Percentiles rank a stretch among this genome's conserved stretches.
Conservation (phyloP, 2,888 invertebrate species). For the Metalampra italica region DNA sequence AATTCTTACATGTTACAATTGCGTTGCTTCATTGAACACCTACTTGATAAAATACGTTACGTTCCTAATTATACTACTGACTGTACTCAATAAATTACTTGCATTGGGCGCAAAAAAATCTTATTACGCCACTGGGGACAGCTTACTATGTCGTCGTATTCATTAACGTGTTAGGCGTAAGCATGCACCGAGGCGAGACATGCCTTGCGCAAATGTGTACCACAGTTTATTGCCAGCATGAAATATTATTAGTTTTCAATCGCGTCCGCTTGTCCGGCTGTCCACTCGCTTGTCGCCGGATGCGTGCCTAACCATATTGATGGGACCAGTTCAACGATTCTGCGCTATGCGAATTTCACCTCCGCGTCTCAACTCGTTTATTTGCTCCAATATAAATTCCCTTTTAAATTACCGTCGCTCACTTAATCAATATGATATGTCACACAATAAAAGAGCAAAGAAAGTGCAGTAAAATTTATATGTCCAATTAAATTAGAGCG, state of each 20-base stretch:
- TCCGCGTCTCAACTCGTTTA: constrained; percentile 29
- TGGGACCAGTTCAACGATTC: constrained; percentile 45
- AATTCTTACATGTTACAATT: no score
- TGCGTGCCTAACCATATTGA: constrained; percentile 58
- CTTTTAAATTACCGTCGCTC: constrained; percentile 29
- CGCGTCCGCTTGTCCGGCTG: constrained; percentile 52
- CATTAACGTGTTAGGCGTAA: constrained; percentile 28
- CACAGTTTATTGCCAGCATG: constrained; percentile 42
- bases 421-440: constrained; percentile 30
- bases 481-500: constrained; percentile 61
- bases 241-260: constrained; percentile 61
- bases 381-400: constrained; percentile 44
- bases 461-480: constrained; percentile 49
- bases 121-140: no score
- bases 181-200: constrained; percentile 21
- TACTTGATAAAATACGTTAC: no score
- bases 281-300: constrained; percentile 58
- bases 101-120: no score
- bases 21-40: no score
- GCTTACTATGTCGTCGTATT: constrained; percentile 19
- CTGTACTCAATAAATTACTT: no score
- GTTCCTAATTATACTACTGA: no score
- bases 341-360: constrained; percentile 55
- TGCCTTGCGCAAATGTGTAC: constrained; percentile 49
- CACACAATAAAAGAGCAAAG: constrained; percentile 28